Evolutionary conservation across 2,113 vertebrate species (phyloP).

Genomic region (Peromyscus leucopus): DNA sequence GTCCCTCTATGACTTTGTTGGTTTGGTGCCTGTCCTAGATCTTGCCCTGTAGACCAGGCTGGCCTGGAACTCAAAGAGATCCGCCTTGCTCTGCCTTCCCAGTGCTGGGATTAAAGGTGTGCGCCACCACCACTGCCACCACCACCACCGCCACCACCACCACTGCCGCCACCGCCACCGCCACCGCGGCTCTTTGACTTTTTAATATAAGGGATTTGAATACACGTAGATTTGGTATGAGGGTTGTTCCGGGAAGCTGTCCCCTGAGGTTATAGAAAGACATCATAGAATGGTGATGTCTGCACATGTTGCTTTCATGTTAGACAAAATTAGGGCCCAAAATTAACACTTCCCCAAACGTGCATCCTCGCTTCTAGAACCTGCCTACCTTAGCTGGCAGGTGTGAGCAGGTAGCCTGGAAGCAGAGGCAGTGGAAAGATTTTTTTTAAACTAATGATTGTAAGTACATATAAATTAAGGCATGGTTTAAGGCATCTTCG

Average conservation of each 20-base stretch:
- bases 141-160: no score
- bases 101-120: no score
- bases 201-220: background rate
- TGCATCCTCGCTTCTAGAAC: background rate
- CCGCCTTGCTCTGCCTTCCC: no score
- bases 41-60: no score
- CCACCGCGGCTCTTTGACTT: background rate
- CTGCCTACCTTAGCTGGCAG: background rate
- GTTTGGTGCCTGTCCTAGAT: no score
- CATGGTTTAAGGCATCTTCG: background rate
- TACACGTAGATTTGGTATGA: background rate
- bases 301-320: background rate
- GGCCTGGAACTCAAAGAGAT: no score
- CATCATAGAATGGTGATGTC: no score
- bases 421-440: background rate
- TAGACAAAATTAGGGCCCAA: slow-evolving; percentile 6
- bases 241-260: background rate
- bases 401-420: background rate
- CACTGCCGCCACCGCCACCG: no score
- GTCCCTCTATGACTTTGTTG: background rate
- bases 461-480: background rate
- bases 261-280: background rate
- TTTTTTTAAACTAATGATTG: slow-evolving; percentile 23
- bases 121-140: no score
- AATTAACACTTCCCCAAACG: background rate